phyloP scores from a whole-genome alignment of 2,888 invertebrate genomes.

The Euzetes globulus region DNA sequence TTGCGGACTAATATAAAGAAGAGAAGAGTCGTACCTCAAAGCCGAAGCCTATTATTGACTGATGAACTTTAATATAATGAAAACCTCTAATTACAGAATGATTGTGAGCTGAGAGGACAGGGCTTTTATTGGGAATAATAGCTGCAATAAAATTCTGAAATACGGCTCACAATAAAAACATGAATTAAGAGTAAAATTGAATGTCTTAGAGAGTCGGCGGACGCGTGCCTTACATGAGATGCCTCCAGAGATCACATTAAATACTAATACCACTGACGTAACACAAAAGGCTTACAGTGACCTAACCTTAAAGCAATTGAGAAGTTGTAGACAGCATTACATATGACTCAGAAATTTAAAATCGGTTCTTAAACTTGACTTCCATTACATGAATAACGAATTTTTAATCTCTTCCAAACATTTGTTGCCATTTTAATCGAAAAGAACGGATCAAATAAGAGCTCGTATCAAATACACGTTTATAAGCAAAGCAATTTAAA shows the following conservation, averaged over 20 bases:
- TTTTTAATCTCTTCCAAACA: not conserved
- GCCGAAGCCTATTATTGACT: not conserved
- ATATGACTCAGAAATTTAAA: not conserved
- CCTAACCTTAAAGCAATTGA: slow-evolving; percentile 7
- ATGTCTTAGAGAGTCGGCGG: not conserved
- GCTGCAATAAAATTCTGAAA: not conserved
- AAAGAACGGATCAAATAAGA: not conserved
- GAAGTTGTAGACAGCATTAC: not conserved
- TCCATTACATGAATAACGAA: not conserved
- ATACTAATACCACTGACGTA: not conserved
- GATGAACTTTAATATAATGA: not conserved
- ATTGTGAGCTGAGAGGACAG: not conserved
- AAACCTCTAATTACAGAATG: slow-evolving; percentile 7
- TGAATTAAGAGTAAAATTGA: not conserved
- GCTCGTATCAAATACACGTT: not conserved
- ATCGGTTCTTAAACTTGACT: not conserved
- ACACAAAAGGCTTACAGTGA: not conserved
- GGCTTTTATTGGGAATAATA: not conserved
- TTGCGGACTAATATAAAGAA: not conserved
- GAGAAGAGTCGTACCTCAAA: not conserved
- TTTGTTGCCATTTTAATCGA: not conserved
- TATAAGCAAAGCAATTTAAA: not conserved
- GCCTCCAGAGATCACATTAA: slow-evolving; percentile 8
- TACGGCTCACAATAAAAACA: not conserved
- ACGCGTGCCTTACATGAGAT: slow-evolving; percentile 12